A percentile compares a stretch with the other conserved stretches of the same genome.
Conservation (phyloP, 2,797 vertebrate species). For the Epinephelus coioides region DNA sequence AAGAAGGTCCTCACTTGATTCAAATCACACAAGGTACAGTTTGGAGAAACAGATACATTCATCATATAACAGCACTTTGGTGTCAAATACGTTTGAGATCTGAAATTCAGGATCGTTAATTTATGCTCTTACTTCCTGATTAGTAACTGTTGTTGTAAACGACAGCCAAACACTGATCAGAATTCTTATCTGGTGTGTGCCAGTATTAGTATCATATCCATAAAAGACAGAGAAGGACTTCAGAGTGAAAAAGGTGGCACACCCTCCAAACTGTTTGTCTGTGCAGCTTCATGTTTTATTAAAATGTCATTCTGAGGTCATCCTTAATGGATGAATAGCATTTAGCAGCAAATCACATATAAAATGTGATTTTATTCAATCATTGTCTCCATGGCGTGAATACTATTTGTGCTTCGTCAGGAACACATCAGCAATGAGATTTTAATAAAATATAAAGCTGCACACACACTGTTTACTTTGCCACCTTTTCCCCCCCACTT, state of each 20-base stretch:
- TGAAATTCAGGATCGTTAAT: too few species aligned
- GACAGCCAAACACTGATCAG: too few species aligned
- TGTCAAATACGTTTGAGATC: too few species aligned
- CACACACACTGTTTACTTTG: background rate
- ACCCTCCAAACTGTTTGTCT: background rate
- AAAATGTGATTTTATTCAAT: too few species aligned
- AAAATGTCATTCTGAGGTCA: background rate
- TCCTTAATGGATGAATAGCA: background rate
- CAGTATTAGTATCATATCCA: background rate
- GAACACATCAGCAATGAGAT: background rate
- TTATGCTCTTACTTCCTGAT: too few species aligned
- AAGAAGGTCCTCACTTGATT: too few species aligned
- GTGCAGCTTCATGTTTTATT: background rate
- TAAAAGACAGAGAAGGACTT: background rate
- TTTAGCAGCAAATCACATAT: conserved; percentile 7
- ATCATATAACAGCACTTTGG: too few species aligned
- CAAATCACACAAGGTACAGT: too few species aligned
- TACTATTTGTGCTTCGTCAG: background rate
- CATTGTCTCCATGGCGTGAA: too few species aligned
- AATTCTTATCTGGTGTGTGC: background rate
- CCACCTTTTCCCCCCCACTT: background rate
- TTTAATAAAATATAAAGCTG: conserved; percentile 6
- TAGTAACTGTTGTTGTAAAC: too few species aligned
- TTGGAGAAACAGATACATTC: too few species aligned
- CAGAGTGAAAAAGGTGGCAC: background rate